A percentile compares a stretch with the other conserved stretches of the same genome.
Evolutionary conservation across 2,888 invertebrate species (phyloP).

Genomic region (Synergus umbraculus): DNA sequence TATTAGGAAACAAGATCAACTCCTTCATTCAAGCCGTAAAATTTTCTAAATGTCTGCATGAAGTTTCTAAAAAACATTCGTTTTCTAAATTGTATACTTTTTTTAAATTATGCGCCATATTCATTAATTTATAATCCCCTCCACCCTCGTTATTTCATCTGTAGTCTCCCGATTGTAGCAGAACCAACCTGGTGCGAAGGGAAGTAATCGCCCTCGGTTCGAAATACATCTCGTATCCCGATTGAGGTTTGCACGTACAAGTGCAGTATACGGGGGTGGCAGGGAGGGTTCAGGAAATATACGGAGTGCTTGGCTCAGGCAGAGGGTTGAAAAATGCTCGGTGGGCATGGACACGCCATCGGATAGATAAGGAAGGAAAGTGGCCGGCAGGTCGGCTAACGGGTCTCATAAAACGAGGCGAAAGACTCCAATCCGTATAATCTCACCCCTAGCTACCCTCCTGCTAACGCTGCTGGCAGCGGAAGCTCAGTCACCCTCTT

Average conservation of each 20-base stretch:
- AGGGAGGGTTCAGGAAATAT: slow-evolving; percentile 48
- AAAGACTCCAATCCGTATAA: slow-evolving; percentile 62
- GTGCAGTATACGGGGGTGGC: not conserved
- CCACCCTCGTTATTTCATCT: not conserved
- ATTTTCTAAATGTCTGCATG: too few species aligned
- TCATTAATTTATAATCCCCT: not conserved
- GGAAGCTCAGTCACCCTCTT: slow-evolving; percentile 9
- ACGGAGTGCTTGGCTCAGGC: not conserved
- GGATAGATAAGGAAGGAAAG: slow-evolving; percentile 49
- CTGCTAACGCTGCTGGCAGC: not conserved
- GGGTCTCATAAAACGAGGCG: slow-evolving; percentile 57
- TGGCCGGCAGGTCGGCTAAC: slow-evolving; percentile 50
- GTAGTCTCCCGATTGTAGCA: not conserved
- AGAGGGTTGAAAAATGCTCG: slow-evolving; percentile 53
- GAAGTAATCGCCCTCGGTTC: not conserved
- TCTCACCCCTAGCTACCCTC: slow-evolving; percentile 38
- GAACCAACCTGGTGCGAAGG: not conserved
- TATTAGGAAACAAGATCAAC: too few species aligned
- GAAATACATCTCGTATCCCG: slow-evolving; percentile 11
- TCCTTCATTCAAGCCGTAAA: too few species aligned
- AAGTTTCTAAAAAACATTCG: too few species aligned
- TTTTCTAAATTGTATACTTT: not conserved
- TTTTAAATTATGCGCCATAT: not conserved
- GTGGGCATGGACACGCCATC: slow-evolving; percentile 51
- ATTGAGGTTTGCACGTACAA: not conserved